Conservation (phyloP, 1,140 invertebrate genomes). For the Trigoniulus corallinus region DNA sequence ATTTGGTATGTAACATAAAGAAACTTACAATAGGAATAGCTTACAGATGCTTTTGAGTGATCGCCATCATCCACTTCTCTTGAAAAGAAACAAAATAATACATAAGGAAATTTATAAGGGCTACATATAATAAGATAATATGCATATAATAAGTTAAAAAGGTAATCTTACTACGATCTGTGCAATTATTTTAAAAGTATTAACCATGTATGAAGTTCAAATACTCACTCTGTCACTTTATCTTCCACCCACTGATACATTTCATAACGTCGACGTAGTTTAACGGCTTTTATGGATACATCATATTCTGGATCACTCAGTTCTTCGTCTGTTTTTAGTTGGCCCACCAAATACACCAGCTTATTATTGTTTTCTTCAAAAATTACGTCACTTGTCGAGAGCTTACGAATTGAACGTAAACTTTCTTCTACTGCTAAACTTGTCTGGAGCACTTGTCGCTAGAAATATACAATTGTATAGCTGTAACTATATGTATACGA, state of each 20-base stretch:
- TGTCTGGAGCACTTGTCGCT: slow-evolving; percentile 50
- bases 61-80: no score
- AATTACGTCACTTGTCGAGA: slow-evolving; percentile 33
- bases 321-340: slow-evolving; percentile 41
- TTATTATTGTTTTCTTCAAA: slow-evolving; percentile 47
- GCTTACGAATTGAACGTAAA: slow-evolving; percentile 36
- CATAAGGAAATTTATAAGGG: not conserved
- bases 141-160: not conserved
- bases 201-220: slow-evolving; percentile 32
- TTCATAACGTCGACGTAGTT: slow-evolving; percentile 56
- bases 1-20: no score
- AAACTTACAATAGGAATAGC: no score
- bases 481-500: not conserved
- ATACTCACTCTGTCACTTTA: slow-evolving; percentile 37
- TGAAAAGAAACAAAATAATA: no score
- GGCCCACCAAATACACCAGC: slow-evolving; percentile 56
- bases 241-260: slow-evolving; percentile 88
- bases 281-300: slow-evolving; percentile 52
- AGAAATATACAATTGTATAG: slow-evolving; percentile 1
- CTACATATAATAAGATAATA: not conserved
- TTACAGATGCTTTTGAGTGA: no score
- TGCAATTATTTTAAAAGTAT: not conserved
- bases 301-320: slow-evolving; percentile 63
- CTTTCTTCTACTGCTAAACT: slow-evolving; percentile 52
- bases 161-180: not conserved